phyloP scores from a whole-genome alignment of 2,888 invertebrate species.

The Tortrix viridana region DNA sequence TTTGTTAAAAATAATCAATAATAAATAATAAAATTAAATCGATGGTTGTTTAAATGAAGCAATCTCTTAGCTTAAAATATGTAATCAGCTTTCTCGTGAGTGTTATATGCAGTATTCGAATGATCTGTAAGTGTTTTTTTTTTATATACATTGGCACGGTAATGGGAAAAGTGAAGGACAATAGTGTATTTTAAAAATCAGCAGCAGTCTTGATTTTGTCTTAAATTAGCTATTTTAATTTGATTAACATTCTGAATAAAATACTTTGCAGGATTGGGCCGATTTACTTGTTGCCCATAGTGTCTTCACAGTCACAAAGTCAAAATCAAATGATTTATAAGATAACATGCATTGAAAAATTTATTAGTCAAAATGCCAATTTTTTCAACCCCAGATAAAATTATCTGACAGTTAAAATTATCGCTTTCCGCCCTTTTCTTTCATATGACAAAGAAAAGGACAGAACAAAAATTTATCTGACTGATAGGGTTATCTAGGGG shows the following conservation, averaged over 20 bases:
- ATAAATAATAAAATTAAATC: constrained; percentile 49
- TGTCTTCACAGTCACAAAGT: no score
- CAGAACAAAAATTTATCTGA: no score
- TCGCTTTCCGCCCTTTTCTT: no score
- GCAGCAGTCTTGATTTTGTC: background rate
- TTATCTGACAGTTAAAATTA: no score
- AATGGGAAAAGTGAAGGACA: background rate
- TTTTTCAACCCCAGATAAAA: no score
- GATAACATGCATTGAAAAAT: no score
- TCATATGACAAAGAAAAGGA: no score
- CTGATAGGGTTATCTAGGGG: no score
- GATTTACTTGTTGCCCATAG: no score
- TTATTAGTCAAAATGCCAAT: no score
- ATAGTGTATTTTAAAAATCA: background rate
- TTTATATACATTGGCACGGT: constrained; percentile 13
- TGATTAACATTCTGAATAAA: background rate
- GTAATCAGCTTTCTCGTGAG: constrained; percentile 75
- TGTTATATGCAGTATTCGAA: constrained; percentile 59
- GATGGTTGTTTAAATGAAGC: constrained; percentile 72
- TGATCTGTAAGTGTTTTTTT: constrained; percentile 64
- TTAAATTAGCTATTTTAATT: background rate
- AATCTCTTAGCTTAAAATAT: constrained; percentile 71
- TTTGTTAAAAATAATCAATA: constrained; percentile 46
- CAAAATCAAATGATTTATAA: no score
- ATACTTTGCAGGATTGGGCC: no score